These are phyloP conservation scores for Buphagus erythrorhynchus DNA, from an alignment of 2,797 vertebrate species.

Conservation along the genomic window DNA sequence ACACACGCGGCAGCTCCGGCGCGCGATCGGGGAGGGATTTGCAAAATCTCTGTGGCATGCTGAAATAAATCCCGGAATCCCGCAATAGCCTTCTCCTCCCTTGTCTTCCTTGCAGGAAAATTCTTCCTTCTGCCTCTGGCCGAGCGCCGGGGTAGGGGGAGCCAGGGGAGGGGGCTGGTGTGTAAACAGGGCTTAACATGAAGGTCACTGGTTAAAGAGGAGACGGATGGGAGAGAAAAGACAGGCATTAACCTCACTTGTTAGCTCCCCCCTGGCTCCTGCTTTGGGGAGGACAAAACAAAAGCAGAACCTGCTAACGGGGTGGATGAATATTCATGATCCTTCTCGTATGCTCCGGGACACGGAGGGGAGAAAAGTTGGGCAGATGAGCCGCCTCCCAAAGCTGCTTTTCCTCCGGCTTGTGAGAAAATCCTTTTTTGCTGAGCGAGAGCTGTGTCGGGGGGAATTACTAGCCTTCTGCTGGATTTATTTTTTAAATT, in stretches of 20 bases:
- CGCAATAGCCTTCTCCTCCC: not conserved
- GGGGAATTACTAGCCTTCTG: not conserved
- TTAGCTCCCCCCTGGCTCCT: not conserved
- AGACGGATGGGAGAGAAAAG: slow-evolving; percentile 33
- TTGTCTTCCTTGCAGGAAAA: not conserved
- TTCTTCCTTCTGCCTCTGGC: slow-evolving; percentile 29
- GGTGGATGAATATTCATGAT: slow-evolving; percentile 28
- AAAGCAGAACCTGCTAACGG: slow-evolving; percentile 41
- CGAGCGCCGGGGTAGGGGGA: not conserved
- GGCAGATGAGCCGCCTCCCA: slow-evolving; percentile 7
- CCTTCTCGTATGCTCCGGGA: not conserved
- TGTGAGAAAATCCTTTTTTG: slow-evolving; percentile 18
- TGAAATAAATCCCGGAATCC: slow-evolving; percentile 40
- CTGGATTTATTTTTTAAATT: not conserved
- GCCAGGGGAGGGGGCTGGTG: not conserved
- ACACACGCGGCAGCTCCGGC: not conserved
- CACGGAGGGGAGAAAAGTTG: slow-evolving; percentile 55
- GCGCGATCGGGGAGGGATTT: not conserved
- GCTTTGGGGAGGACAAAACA: slow-evolving; percentile 43
- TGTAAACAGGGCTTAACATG: slow-evolving; percentile 57
- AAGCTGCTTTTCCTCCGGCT: slow-evolving; percentile 6
- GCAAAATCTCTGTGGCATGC: not conserved
- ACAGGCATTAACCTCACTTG: slow-evolving; percentile 43
- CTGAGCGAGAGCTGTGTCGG: slow-evolving; percentile 2
- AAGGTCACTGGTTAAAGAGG: slow-evolving; percentile 61